Evolutionary conservation across 2,888 invertebrate species (phyloP), one percentile per base, ranked within the genome.

Genomic region (Cyclophora albipunctata): DNA sequence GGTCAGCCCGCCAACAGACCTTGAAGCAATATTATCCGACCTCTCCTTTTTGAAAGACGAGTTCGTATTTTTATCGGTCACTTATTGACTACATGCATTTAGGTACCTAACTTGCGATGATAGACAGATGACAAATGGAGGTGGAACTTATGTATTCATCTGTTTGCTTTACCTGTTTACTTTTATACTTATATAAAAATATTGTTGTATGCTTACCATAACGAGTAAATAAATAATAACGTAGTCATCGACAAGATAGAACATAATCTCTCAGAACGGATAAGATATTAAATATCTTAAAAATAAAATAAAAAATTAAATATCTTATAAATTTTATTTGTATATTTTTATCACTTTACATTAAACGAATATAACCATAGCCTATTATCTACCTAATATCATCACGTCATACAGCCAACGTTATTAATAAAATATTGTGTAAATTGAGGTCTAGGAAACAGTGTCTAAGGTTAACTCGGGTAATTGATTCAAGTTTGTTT

Each of bases 1-100:
- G 87, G 87, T 88, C 87, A 82, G 73, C 73, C 76, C 75, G 84
- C 75, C 81, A 80, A 74, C 72, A 81, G 81, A 86, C 87, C 87
- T 87, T 87, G 84, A 81, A 81, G 80, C 75, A 78, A 79, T 83
- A 84, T 79, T 78, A 81, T 75, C 78, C 81, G 84, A 83, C 82
- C 84, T 84, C 83, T 79, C 67, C 73, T 69, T 69, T 64, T 73
- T 76, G 73, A 82, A 83, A 81, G 81, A 78, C 78, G 69, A 80
- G 71, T 67, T 67, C 66, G 67, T 68, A 66, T 71, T 69, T 73
- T 77, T 79, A 77, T 78, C 75, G 73, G 75, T 76, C 75, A 73
- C 66, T 71, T 69, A 50, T 46, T 53, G 45, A 37, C 47, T 57
- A 57, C 40, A 41, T 41, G 3, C 45, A 34, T 20, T 33, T 43